phyloP scores from a whole-genome alignment of 1,140 invertebrate species.

The Drosophila grimshawi region DNA sequence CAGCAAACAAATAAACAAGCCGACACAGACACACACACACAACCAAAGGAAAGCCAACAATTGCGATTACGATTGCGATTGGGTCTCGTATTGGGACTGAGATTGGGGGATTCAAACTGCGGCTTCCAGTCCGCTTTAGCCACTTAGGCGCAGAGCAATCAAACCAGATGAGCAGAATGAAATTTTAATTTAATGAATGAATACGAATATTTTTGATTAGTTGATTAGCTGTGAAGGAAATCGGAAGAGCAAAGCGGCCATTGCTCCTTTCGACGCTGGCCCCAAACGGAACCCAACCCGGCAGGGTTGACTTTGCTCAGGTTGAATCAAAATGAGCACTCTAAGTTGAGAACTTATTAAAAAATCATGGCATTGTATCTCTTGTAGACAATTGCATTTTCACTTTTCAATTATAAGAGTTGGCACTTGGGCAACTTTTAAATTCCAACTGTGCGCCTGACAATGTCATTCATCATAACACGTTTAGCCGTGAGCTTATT shows the following conservation, averaged over 20 bases:
- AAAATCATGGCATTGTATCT: neutral
- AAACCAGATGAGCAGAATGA: conserved; percentile 79
- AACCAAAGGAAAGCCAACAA: conserved; percentile 62
- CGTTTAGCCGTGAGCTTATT: conserved; percentile 82
- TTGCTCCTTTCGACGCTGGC: conserved; percentile 4
- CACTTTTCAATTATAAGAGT: conserved; percentile 74
- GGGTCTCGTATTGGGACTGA: conserved; percentile 38
- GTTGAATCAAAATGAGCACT: conserved; percentile 2
- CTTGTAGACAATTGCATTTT: conserved; percentile 42
- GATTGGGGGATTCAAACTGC: conserved; percentile 41
- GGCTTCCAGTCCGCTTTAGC: conserved; percentile 37
- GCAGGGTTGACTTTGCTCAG: neutral
- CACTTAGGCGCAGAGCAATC: conserved; percentile 78
- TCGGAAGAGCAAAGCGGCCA: conserved; percentile 23
- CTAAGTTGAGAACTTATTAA: conserved; percentile 6
- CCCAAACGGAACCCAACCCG: neutral
- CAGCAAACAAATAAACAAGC: conserved; percentile 62
- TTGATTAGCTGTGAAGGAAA: conserved; percentile 73
- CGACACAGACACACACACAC: conserved; percentile 9
- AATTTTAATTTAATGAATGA: conserved; percentile 83
- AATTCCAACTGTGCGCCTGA: conserved; percentile 76
- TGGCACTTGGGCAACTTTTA: conserved; percentile 53
- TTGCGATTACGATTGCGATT: conserved; percentile 76
- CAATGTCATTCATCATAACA: conserved; percentile 83
- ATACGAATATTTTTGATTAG: conserved; percentile 75